These are phyloP conservation scores for Amphipyra berbera DNA, from an alignment of 2,888 invertebrate genomes.

Conservation along the genomic window DNA sequence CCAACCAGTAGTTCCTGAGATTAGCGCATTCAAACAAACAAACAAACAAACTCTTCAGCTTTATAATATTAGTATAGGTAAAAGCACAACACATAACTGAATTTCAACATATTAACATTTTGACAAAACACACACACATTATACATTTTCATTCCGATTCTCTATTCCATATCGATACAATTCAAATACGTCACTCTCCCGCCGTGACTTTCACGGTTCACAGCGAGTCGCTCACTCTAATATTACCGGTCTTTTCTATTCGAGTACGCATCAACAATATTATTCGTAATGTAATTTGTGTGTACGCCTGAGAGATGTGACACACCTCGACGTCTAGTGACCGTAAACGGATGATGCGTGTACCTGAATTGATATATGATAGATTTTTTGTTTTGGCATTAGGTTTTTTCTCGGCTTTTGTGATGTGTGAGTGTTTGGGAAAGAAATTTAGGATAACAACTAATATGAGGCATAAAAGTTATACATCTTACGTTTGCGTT, in stretches of 20 bases:
- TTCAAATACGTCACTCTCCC: slow-evolving; percentile 52
- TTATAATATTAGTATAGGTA: no score
- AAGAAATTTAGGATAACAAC: no score
- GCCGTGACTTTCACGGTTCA: slow-evolving; percentile 70
- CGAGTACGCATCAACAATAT: slow-evolving; percentile 70
- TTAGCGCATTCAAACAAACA: no score
- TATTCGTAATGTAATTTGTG: slow-evolving; percentile 73
- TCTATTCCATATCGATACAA: slow-evolving; percentile 33
- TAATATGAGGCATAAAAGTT: no score
- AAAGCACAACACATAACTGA: neutral
- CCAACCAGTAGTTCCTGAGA: no score
- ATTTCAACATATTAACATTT: no score
- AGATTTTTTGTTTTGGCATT: slow-evolving; percentile 18
- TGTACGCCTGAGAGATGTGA: slow-evolving; percentile 30
- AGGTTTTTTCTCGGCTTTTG: slow-evolving; percentile 1
- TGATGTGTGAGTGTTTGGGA: no score
- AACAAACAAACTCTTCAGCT: no score
- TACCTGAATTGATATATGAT: slow-evolving; percentile 28
- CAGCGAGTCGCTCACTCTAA: slow-evolving; percentile 65
- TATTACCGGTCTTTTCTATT: slow-evolving; percentile 68
- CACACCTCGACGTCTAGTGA: slow-evolving; percentile 19
- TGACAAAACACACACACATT: neutral
- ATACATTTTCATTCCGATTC: slow-evolving; percentile 2
- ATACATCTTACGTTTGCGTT: no score
- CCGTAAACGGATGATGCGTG: slow-evolving; percentile 29